A percentile compares a stretch with the other conserved stretches of the same genome.
Conservation (phyloP, 1,140 invertebrate genomes). For the Zaprionus gabonicus region DNA sequence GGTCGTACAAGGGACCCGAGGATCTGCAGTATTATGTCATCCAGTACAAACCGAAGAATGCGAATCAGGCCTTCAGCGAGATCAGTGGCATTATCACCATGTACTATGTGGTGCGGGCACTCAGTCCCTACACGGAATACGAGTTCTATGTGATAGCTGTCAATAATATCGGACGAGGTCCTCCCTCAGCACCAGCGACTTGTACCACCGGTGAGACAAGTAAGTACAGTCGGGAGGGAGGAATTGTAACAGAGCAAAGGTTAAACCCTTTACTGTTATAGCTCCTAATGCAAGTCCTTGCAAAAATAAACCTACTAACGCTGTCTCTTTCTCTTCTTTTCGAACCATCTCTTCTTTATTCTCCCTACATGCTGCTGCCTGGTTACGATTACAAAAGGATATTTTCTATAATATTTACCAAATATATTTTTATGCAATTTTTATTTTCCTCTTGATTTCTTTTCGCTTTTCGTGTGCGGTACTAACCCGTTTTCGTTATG, state of each 20-base stretch:
- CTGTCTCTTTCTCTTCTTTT: not conserved
- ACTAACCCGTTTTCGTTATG: slow-evolving; percentile 52
- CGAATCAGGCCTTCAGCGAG: slow-evolving; percentile 92
- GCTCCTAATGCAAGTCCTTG: not conserved
- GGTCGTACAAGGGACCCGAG: slow-evolving; percentile 94
- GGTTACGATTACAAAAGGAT: slow-evolving; percentile 23
- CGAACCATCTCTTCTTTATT: not conserved
- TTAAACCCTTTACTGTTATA: too few relatives aligned
- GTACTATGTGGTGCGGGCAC: slow-evolving; percentile 94
- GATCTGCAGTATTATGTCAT: slow-evolving; percentile 97
- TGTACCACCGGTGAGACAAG: slow-evolving; percentile 98
- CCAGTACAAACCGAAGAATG: slow-evolving; percentile 96
- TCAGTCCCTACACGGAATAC: slow-evolving; percentile 98
- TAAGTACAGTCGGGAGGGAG: slow-evolving; percentile 86
- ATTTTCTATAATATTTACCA: slow-evolving; percentile 14
- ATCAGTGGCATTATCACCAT: slow-evolving; percentile 96
- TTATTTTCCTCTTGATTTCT: slow-evolving; percentile 29
- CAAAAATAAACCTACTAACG: not conserved
- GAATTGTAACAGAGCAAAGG: not conserved
- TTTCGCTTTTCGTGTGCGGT: slow-evolving; percentile 58
- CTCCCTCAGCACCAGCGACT: slow-evolving; percentile 92
- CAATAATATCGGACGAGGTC: slow-evolving; percentile 95
- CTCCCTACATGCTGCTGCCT: not conserved
- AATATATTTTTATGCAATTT: slow-evolving; percentile 26
- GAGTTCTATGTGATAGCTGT: slow-evolving; percentile 98